Evolutionary conservation across 1,140 invertebrate species (phyloP).

Genomic region (Octopus bimaculoides): DNA sequence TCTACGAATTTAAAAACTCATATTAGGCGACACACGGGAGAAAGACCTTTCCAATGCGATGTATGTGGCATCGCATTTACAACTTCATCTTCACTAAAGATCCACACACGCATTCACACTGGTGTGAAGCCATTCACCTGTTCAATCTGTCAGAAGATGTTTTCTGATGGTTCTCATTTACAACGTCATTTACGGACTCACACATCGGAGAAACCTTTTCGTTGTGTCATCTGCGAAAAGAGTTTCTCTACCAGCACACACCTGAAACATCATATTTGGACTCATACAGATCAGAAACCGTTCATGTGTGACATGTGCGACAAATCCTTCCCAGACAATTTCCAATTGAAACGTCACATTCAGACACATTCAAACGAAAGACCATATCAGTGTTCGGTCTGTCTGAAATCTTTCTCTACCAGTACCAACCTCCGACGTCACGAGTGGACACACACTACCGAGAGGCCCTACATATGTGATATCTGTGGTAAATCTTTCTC

Average conservation of each 20-base stretch:
- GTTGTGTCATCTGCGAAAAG: slow-evolving; percentile 82
- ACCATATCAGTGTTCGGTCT: slow-evolving; percentile 60
- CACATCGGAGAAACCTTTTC: slow-evolving; percentile 23
- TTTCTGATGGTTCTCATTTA: slow-evolving; percentile 11
- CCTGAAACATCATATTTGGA: not conserved
- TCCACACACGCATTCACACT: slow-evolving; percentile 38
- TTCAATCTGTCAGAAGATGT: slow-evolving; percentile 16
- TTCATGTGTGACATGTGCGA: slow-evolving; percentile 89
- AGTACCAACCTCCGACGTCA: not conserved
- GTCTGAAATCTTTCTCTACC: not conserved
- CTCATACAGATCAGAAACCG: slow-evolving; percentile 30
- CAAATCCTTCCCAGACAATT: slow-evolving; percentile 82
- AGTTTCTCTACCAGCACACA: not conserved
- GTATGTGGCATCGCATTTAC: slow-evolving; percentile 23
- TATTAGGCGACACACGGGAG: slow-evolving; percentile 3
- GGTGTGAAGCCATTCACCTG: slow-evolving; percentile 33
- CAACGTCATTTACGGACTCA: slow-evolving; percentile 20
- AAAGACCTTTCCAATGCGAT: slow-evolving; percentile 19
- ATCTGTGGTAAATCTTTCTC: no score
- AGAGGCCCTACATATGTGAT: not conserved
- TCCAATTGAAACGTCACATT: slow-evolving; percentile 75
- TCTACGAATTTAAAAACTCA: slow-evolving; percentile 78
- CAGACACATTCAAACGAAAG: slow-evolving; percentile 79
- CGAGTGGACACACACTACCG: not conserved
- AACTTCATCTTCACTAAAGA: slow-evolving; percentile 24